Conservation (phyloP, 1,140 invertebrate genomes). For the Drosophila kurseongensis region DNA sequence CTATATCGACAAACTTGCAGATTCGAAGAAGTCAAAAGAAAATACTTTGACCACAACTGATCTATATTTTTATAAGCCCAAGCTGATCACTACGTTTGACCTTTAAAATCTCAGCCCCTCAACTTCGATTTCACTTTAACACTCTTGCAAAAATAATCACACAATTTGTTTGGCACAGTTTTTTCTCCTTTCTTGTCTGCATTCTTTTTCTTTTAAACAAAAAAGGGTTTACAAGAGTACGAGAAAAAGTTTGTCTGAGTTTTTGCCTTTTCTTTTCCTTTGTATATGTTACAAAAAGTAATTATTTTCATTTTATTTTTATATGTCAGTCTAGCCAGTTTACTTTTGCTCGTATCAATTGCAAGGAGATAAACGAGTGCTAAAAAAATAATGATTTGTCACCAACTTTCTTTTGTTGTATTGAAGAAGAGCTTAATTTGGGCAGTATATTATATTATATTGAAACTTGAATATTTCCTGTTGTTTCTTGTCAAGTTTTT, state of each 20-base stretch:
- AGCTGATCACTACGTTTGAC: constrained; percentile 12
- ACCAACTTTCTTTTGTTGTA: not conserved
- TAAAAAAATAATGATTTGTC: constrained; percentile 6
- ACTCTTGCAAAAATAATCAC: constrained; percentile 29
- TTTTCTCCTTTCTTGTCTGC: constrained; percentile 31
- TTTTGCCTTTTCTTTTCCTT: constrained; percentile 24
- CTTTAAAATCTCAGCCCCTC: constrained; percentile 16
- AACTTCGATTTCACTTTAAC: constrained; percentile 37
- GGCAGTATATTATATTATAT: too few species aligned
- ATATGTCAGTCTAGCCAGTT: constrained; percentile 32
- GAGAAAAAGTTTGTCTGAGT: constrained; percentile 42
- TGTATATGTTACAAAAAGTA: constrained; percentile 29
- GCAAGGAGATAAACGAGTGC: not conserved
- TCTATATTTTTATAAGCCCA: not conserved
- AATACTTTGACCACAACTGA: not conserved
- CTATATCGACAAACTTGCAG: constrained; percentile 3
- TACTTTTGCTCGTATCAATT: constrained; percentile 26
- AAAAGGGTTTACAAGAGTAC: constrained; percentile 27
- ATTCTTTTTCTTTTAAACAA: constrained; percentile 34
- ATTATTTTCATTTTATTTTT: constrained; percentile 45
- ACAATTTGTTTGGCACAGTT: constrained; percentile 49
- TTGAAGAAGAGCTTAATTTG: not conserved
- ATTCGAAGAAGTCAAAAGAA: not conserved
- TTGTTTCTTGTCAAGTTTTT: too few species aligned
- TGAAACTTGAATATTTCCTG: too few species aligned